phyloP scores from a whole-genome alignment of 2,888 invertebrate genomes.

The Chirona hameri region DNA sequence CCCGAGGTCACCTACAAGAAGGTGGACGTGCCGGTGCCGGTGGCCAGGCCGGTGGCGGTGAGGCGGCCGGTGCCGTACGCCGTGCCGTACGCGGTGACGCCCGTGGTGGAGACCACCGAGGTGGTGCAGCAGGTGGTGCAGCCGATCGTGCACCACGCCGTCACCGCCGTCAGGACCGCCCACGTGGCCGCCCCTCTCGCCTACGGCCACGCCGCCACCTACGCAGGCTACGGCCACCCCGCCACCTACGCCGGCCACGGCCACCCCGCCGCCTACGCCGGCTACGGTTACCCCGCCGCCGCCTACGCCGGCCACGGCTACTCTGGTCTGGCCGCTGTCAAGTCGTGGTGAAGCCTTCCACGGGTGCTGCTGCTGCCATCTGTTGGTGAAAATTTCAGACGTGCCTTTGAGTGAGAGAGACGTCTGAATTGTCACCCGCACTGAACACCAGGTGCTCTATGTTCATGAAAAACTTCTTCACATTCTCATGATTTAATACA shows the following conservation, averaged over 20 bases:
- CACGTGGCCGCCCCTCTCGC: too few relatives aligned
- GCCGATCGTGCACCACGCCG: background rate
- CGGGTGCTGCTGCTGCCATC: background rate
- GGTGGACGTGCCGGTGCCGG: constrained; percentile 6
- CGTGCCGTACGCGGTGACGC: background rate
- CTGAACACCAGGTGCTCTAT: background rate
- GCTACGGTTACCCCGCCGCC: too few relatives aligned
- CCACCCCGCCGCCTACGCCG: background rate
- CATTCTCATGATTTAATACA: background rate
- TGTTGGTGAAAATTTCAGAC: constrained; percentile 5
- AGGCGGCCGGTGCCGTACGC: background rate
- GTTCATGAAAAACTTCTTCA: background rate
- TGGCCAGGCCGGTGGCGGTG: background rate
- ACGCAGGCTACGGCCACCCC: background rate
- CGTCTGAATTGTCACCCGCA: background rate
- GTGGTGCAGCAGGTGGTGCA: too few relatives aligned
- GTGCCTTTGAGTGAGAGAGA: constrained; percentile 23
- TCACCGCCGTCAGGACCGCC: background rate
- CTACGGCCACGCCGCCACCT: background rate
- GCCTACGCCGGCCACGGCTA: background rate
- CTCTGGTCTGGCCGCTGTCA: background rate
- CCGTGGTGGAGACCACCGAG: constrained; percentile 8
- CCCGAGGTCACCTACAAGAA: background rate
- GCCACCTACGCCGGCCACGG: background rate
- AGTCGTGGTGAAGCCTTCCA: background rate